Evolutionary conservation across 92 coral and sea anemone species (phyloP).

Genomic region (Phenganax stokvisi): DNA sequence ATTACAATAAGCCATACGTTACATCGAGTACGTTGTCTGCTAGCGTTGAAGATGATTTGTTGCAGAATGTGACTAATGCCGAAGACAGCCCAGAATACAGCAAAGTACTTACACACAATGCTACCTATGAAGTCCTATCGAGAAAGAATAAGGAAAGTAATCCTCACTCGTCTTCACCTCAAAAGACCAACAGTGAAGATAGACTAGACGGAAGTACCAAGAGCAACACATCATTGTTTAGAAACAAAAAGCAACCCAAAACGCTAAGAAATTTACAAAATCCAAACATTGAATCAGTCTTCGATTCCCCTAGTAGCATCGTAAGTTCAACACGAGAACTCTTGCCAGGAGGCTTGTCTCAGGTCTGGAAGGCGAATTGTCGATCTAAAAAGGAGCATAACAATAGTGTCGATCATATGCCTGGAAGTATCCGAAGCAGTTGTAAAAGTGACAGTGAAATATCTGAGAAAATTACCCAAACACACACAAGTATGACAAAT

Average conservation of each 20-base stretch:
- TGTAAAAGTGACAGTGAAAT: background rate
- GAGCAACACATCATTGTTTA: background rate
- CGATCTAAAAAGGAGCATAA: background rate
- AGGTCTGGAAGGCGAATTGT: background rate
- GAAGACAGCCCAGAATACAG: background rate
- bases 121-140: background rate
- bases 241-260: background rate
- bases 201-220: no score
- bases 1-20: no score
- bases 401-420: background rate
- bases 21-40: no score
- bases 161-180: background rate
- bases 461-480: background rate
- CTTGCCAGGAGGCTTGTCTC: slow-evolving; percentile 8
- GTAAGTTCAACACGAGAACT: no score
- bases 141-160: background rate
- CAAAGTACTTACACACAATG: background rate
- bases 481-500: background rate
- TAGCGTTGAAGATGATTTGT: background rate
- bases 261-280: background rate
- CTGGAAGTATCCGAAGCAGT: background rate
- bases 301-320: background rate
- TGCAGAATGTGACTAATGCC: background rate
- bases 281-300: background rate
- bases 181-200: background rate